A percentile compares a stretch with the other conserved stretches of the same genome.
phyloP scores from a whole-genome alignment of 2,797 vertebrate genomes.

The Mormyrops attenuatus region DNA sequence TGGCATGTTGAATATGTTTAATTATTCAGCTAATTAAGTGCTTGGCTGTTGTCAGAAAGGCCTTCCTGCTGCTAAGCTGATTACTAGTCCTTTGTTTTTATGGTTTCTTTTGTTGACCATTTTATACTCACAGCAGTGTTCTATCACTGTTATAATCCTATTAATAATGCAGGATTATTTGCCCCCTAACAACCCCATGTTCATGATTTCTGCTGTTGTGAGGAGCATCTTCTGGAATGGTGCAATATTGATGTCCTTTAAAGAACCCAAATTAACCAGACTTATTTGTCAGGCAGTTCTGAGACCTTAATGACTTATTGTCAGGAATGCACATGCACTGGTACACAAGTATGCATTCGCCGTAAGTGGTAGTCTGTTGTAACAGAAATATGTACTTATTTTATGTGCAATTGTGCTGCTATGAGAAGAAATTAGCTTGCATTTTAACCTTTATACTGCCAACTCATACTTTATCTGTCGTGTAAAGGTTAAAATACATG shows the following conservation, averaged over 20 bases:
- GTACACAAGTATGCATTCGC: neutral
- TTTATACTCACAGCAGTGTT: neutral
- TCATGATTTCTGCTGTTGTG: neutral
- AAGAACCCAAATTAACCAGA: neutral
- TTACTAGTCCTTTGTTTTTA: constrained; percentile 21
- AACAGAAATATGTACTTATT: neutral
- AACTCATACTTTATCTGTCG: neutral
- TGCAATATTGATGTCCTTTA: neutral
- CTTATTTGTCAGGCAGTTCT: neutral
- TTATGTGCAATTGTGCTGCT: neutral
- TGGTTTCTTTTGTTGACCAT: neutral
- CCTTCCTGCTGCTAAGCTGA: constrained; percentile 21
- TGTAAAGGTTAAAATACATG: neutral
- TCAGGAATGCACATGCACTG: neutral
- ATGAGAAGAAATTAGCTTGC: neutral
- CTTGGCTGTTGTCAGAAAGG: neutral
- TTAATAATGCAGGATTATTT: constrained; percentile 22
- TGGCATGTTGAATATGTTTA: neutral
- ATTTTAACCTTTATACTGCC: neutral
- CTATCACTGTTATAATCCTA: neutral
- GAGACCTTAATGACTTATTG: neutral
- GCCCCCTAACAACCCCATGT: neutral
- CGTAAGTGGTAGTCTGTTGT: neutral
- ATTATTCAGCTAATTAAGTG: neutral
- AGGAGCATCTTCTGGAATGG: neutral